These are phyloP conservation scores for Tyto alba DNA, from an alignment of 2,113 vertebrate species.

Conservation along the genomic window DNA sequence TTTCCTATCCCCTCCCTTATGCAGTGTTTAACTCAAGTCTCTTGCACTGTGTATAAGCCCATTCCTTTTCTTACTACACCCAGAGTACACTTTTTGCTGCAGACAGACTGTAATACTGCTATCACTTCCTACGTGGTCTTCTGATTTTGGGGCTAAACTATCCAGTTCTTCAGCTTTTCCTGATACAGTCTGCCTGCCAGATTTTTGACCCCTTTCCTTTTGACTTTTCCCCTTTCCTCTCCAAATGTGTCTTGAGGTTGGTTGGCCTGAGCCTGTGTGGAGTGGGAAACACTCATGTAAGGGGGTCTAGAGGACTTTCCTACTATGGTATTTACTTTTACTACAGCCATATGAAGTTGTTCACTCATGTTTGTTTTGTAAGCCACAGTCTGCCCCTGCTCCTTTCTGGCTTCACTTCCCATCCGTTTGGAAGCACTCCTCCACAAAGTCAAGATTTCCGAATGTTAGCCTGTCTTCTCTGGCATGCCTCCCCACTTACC, in stretches of 20 bases:
- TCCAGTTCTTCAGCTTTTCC: background rate
- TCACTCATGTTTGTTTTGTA: background rate
- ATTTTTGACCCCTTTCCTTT: background rate
- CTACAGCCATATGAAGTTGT: background rate
- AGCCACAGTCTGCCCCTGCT: background rate
- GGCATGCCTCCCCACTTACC: background rate
- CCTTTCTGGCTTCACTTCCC: background rate
- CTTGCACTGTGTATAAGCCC: background rate
- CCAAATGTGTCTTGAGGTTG: background rate
- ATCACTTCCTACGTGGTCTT: background rate
- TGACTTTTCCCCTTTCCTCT: too few relatives aligned
- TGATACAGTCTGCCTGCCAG: background rate
- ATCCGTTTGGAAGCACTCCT: background rate
- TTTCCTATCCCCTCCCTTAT: background rate
- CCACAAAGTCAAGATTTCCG: background rate
- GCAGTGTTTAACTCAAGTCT: background rate
- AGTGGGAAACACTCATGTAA: background rate
- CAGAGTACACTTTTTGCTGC: background rate
- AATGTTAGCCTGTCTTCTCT: background rate
- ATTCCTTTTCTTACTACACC: background rate
- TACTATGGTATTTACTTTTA: background rate
- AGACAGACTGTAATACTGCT: background rate
- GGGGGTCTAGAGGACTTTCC: background rate
- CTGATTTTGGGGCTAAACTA: background rate
- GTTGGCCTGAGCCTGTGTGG: background rate